A percentile compares a stretch with the other conserved stretches of the same genome.
Conservation (phyloP, 2,888 invertebrate genomes). For the Microctonus hyperodae region DNA sequence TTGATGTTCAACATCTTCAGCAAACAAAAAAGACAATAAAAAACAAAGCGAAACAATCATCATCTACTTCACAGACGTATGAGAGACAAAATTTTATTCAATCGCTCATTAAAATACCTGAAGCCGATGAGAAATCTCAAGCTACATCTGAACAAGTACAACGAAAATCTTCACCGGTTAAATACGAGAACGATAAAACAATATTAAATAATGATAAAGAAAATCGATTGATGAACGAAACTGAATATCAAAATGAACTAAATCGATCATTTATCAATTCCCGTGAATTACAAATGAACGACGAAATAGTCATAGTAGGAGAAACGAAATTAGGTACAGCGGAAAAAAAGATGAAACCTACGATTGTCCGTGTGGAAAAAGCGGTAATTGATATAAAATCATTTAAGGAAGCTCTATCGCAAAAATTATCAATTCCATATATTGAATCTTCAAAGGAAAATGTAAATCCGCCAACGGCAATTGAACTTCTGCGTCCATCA, state of each 20-base stretch:
- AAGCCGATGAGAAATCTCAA: background rate
- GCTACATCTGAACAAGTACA: no score
- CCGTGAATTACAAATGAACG: constrained; percentile 4
- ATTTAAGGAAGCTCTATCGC: background rate
- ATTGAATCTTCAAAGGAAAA: background rate
- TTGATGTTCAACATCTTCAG: constrained; percentile 17
- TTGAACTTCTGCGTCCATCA: background rate
- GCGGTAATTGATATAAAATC: constrained; percentile 14
- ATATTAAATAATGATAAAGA: background rate
- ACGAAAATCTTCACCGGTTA: background rate
- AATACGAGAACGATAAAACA: background rate
- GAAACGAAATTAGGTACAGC: background rate
- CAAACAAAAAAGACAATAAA: background rate
- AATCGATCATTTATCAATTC: background rate
- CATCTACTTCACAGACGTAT: no score
- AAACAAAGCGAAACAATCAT: background rate
- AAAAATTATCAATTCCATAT: background rate
- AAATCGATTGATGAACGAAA: background rate
- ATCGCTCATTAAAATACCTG: background rate
- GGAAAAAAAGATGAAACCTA: constrained; percentile 28
- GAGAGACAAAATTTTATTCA: background rate
- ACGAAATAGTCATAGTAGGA: background rate
- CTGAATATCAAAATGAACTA: background rate
- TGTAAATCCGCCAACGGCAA: background rate
- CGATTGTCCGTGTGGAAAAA: constrained; percentile 28